These are phyloP conservation scores for Porites cylindrica DNA, from an alignment of 92 coral and sea anemone genomes.

Conservation along the genomic window DNA sequence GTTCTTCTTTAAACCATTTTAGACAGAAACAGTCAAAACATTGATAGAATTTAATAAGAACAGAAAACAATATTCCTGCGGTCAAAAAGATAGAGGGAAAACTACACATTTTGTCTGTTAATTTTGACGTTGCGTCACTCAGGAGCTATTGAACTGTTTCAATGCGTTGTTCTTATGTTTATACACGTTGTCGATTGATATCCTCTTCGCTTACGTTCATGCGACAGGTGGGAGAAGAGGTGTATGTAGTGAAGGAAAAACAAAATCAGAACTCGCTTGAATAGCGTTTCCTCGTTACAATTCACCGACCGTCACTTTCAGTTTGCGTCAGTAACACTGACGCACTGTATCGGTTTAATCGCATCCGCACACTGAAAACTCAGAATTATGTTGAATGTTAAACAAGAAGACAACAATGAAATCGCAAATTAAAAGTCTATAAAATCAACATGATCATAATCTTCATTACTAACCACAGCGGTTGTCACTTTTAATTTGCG, in stretches of 20 bases:
- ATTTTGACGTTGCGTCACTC: constrained; percentile 32
- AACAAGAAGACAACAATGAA: background rate
- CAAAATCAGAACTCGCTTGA: constrained; percentile 17
- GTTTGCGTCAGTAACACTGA: background rate
- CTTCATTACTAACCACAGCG: background rate
- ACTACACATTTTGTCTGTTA: constrained; percentile 12
- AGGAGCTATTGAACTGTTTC: constrained; percentile 2
- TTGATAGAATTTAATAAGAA: background rate
- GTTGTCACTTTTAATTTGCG: background rate
- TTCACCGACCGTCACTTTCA: background rate
- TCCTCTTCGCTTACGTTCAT: constrained; percentile 26
- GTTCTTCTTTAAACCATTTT: background rate
- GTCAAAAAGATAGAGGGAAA: background rate
- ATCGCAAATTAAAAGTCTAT: background rate
- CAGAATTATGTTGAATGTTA: background rate
- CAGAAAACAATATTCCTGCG: background rate
- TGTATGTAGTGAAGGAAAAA: background rate
- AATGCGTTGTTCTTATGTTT: background rate
- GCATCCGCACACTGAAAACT: background rate
- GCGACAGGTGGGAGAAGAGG: constrained; percentile 18
- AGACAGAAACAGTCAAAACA: background rate
- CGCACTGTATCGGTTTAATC: background rate
- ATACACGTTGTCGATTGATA: constrained; percentile 12
- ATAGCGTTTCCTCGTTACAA: background rate
- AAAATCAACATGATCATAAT: constrained; percentile 3